Evolutionary conservation across 2,113 vertebrate genomes (phyloP).

Genomic region (Elanus axillaris): DNA sequence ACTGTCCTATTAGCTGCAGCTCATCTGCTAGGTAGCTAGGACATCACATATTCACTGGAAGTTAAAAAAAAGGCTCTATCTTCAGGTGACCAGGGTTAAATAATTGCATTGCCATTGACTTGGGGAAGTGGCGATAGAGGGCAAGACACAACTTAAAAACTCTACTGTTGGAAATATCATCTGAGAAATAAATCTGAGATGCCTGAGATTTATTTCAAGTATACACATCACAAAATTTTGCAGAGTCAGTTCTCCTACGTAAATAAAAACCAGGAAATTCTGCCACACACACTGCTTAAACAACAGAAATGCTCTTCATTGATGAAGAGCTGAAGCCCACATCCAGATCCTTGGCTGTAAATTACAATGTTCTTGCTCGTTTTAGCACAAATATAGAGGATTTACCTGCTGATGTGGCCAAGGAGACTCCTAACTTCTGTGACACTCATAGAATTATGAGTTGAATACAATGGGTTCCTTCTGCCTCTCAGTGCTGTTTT

Average conservation of each 20-base stretch:
- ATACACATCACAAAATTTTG: slow-evolving; percentile 45
- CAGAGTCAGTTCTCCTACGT: background rate
- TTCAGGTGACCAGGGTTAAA: background rate
- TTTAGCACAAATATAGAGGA: background rate
- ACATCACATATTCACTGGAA: slow-evolving; percentile 14
- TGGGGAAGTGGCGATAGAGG: background rate
- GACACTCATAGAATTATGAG: slow-evolving; percentile 19
- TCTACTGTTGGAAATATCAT: background rate
- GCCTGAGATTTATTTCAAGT: background rate
- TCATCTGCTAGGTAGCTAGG: background rate
- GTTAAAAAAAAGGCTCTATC: background rate
- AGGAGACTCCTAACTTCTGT: slow-evolving; percentile 41
- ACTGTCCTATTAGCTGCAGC: background rate
- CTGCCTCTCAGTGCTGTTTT: background rate
- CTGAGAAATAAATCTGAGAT: slow-evolving; percentile 17
- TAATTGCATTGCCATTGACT: background rate
- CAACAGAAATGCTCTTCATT: slow-evolving; percentile 30
- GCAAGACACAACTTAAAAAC: background rate
- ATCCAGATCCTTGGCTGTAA: background rate
- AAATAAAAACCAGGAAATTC: background rate
- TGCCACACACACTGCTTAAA: background rate
- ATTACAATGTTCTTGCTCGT: background rate
- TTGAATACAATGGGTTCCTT: background rate
- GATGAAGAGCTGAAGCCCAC: slow-evolving; percentile 37
- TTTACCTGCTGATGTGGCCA: background rate